Conservation (phyloP, 2,888 invertebrate species). For the Ecliptopera silaceata region DNA sequence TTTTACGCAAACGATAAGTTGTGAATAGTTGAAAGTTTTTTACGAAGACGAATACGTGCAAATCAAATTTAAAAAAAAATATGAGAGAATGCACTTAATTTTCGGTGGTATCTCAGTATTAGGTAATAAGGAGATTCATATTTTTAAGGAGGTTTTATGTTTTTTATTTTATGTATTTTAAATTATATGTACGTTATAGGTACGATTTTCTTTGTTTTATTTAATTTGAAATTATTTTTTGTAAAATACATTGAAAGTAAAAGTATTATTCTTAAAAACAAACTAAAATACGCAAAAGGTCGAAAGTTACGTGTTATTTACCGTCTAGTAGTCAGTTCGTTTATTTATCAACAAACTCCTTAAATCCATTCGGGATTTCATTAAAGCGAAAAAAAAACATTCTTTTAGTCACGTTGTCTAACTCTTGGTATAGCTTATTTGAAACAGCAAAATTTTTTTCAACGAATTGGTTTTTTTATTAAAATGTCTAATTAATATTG, state of each 20-base stretch:
- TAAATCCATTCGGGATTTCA: constrained; percentile 35
- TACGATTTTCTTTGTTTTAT: neutral
- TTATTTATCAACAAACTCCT: constrained; percentile 3
- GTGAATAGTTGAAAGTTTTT: neutral
- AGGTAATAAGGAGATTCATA: no score
- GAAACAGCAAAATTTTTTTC: neutral
- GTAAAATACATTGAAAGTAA: no score
- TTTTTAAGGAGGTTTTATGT: no score
- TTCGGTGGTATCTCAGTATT: no score
- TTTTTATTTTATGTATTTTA: no score
- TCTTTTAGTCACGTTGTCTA: constrained; percentile 20
- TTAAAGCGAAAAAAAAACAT: constrained; percentile 41
- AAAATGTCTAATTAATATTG: no score
- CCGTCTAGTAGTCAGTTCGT: neutral
- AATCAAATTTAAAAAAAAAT: no score
- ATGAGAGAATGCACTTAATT: no score
- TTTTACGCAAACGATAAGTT: neutral
- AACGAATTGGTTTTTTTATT: no score
- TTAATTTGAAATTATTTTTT: neutral
- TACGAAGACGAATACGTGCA: no score
- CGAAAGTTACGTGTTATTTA: neutral
- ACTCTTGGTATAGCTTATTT: neutral
- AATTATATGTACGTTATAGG: no score
- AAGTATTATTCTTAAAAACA: neutral
- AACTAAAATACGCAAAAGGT: neutral